phyloP scores from a whole-genome alignment of 2,113 vertebrate genomes.

The Microcebus ravelobensis region DNA sequence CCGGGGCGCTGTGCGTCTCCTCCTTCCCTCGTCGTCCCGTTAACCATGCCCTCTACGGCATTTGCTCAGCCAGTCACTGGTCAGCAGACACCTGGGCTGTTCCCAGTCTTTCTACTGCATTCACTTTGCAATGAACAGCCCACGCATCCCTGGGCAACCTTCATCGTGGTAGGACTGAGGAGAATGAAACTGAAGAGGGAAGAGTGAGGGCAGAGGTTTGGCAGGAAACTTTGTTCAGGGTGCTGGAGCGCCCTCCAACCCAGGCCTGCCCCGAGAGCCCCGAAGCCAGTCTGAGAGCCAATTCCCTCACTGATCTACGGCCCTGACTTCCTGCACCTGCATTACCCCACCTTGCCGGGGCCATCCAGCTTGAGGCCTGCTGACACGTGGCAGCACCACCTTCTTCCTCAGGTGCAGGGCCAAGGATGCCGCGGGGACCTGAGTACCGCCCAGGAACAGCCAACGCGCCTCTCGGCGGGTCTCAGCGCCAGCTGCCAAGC shows the following conservation, averaged over 20 bases:
- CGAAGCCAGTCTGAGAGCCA: not conserved
- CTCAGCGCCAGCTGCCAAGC: not conserved
- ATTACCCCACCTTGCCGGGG: not conserved
- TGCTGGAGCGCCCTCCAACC: not conserved
- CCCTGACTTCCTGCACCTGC: not conserved
- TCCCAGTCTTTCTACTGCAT: not conserved
- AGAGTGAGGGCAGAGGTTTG: not conserved
- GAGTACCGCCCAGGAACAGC: not conserved
- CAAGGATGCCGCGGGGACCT: not conserved
- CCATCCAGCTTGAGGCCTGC: not conserved
- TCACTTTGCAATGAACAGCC: not conserved
- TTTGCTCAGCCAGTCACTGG: not conserved
- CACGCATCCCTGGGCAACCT: not conserved
- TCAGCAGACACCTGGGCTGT: not conserved
- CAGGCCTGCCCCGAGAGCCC: accelerated
- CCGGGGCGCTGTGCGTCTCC: not conserved
- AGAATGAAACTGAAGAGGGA: not conserved
- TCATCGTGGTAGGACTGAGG: not conserved
- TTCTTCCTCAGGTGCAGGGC: not conserved
- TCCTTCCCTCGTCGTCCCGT: not conserved
- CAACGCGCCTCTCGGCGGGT: too few species aligned
- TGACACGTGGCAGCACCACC: not conserved
- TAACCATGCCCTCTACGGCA: not conserved
- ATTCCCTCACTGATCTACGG: not conserved
- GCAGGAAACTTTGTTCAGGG: not conserved